phyloP scores from a whole-genome alignment of 2,888 invertebrate species.

The Drosophila subsilvestris region DNA sequence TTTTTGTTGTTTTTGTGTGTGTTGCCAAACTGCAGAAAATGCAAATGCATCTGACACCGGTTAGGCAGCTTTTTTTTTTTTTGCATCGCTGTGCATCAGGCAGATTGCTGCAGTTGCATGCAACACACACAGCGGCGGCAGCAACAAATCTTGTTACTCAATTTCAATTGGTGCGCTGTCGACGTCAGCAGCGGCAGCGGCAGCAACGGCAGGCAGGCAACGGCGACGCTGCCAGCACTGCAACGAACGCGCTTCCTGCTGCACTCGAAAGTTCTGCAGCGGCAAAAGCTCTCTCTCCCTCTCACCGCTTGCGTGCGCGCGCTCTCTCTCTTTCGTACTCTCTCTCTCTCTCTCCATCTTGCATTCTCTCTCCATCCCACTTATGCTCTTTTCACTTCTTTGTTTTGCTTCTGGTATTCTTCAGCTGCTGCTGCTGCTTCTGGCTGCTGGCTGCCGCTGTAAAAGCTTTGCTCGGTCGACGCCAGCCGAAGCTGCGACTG shows the following conservation, averaged over 20 bases:
- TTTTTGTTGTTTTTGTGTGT: constrained; percentile 1
- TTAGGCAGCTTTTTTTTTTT: constrained; percentile 72
- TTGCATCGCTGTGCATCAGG: constrained; percentile 13
- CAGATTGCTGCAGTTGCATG: constrained; percentile 39
- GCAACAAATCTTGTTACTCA: constrained; percentile 75
- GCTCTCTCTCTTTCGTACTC: constrained; percentile 9
- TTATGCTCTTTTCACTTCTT: constrained; percentile 73
- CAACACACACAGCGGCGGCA: constrained; percentile 40
- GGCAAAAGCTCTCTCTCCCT: constrained; percentile 58
- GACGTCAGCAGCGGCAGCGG: constrained; percentile 46
- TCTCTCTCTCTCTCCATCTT: constrained; percentile 16
- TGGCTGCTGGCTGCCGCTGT: constrained; percentile 53
- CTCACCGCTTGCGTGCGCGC: background rate
- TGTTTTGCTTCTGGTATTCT: constrained; percentile 78
- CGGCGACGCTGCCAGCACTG: constrained; percentile 15
- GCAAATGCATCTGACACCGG: constrained; percentile 80
- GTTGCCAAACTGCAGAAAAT: constrained; percentile 58
- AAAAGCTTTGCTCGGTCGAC: constrained; percentile 67
- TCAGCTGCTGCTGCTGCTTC: constrained; percentile 39
- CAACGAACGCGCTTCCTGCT: constrained; percentile 35
- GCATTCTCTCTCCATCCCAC: constrained; percentile 4
- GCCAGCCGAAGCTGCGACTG: constrained; percentile 14
- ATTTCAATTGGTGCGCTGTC: constrained; percentile 72
- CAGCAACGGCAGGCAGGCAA: background rate
- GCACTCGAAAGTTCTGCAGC: constrained; percentile 37